Evolutionary conservation across 2,797 vertebrate genomes (phyloP), one percentile per base, ranked within the genome.

Genomic region (Schizothorax lantsangensis): DNA sequence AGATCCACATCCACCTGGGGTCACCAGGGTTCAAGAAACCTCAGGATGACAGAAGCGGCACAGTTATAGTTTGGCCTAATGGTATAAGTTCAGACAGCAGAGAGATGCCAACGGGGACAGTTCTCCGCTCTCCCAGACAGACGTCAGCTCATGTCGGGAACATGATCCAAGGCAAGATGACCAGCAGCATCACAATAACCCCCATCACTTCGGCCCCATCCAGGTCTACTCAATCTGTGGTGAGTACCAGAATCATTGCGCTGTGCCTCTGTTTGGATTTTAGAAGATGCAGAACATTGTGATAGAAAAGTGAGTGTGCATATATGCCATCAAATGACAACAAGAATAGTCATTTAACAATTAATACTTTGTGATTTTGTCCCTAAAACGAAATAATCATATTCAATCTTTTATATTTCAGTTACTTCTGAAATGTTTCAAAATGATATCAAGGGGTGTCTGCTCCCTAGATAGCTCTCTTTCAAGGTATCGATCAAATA

Each of bases 1-100:
- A 98, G 93, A 99, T 99, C 90, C 98, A 98, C 92, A 99, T 99
- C 91, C 98, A 98, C 88, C 81, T 99, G 89, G 98, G 97, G 0
- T 92, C 97, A 9, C 97, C 85, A 21, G 85, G 96, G 91, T 96
- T 96, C n/a, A 98, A 97, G 89, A 95, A 96, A 69, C 93, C 95
- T 0, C 89, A 95, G 0, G 91, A 91, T 33, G 89, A 92, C 0
- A 72, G 88, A 0, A 93, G 92, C 21, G 93, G 96, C 0, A 84
- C 95, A 10, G 89, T 97, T 83, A 97, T 94, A 0, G 94, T 97
- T 69, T 94, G 95, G 38, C 94, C 97, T 0, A 75, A 95, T 17
- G 94, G 90, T n/a, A 45, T 95, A 45, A 91, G 90, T 8, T 91
- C 96, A 0, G 97, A 98, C 62, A 90, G 88, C 90, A 97, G 95